phyloP scores from a whole-genome alignment of 1,140 invertebrate genomes.

The Pararge aegeria region DNA sequence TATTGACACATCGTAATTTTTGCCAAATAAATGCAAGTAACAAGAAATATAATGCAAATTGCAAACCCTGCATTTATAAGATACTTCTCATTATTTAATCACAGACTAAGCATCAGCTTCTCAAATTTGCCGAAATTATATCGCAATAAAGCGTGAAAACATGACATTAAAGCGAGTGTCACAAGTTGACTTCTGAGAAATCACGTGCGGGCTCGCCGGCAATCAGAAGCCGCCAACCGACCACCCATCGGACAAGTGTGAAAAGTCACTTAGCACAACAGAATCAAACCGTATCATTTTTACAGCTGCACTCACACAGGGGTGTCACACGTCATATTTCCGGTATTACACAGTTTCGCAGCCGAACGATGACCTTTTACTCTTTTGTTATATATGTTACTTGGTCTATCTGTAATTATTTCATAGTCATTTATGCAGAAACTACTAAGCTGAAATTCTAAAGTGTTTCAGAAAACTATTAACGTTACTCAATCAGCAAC shows the following conservation, averaged over 20 bases:
- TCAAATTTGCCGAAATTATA: constrained; percentile 3
- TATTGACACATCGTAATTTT: constrained; percentile 2
- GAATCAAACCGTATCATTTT: constrained; percentile 43
- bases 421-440: too few species aligned
- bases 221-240: constrained; percentile 17
- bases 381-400: too few species aligned
- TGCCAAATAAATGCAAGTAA: too few species aligned
- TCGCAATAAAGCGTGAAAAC: constrained; percentile 13
- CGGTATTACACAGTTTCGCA: too few species aligned
- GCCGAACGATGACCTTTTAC: too few species aligned
- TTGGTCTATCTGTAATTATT: too few species aligned
- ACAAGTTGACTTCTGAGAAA: constrained; percentile 25
- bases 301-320: constrained; percentile 54
- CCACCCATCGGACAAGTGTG: constrained; percentile 27
- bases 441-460: too few species aligned
- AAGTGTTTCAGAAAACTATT: too few species aligned
- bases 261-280: constrained; percentile 33
- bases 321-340: neutral
- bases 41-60: too few species aligned
- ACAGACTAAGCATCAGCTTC: neutral
- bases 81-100: neutral
- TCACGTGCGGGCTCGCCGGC: constrained; percentile 18
- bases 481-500: too few species aligned
- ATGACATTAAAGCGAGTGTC: constrained; percentile 5
- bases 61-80: too few species aligned